Evolutionary conservation across 2,888 invertebrate species (phyloP).

Genomic region (Caenorhabditis sp.): DNA sequence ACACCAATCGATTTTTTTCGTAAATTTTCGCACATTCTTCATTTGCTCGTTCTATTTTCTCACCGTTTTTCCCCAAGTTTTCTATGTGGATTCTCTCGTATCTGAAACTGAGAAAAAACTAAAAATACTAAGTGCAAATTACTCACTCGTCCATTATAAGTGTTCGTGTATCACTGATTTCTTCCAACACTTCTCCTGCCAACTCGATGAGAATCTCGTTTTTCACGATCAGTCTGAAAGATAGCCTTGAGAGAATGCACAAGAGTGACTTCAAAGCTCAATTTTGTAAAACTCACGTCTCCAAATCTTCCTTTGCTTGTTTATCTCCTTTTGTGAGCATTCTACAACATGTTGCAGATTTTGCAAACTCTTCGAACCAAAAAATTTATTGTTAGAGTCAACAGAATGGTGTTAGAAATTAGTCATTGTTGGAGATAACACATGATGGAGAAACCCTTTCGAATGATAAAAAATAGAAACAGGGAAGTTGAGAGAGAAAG

Average conservation of each 20-base stretch:
- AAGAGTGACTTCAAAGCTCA: background rate
- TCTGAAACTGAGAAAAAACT: background rate
- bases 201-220: background rate
- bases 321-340: background rate
- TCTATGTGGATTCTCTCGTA: background rate
- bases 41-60: background rate
- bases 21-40: background rate
- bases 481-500: background rate
- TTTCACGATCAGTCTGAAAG: background rate
- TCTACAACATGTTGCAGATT: background rate
- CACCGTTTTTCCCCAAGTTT: background rate
- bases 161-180: background rate
- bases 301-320: background rate
- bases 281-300: background rate
- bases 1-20: background rate
- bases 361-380: background rate
- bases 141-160: conserved; percentile 6
- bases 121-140: background rate
- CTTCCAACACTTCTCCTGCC: background rate
- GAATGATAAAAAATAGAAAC: background rate
- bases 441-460: background rate
- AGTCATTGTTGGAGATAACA: conserved; percentile 4
- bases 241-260: background rate
- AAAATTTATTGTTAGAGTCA: background rate
- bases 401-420: background rate